phyloP scores from a whole-genome alignment of 2,888 invertebrate genomes.

The Tetragonisca angustula region DNA sequence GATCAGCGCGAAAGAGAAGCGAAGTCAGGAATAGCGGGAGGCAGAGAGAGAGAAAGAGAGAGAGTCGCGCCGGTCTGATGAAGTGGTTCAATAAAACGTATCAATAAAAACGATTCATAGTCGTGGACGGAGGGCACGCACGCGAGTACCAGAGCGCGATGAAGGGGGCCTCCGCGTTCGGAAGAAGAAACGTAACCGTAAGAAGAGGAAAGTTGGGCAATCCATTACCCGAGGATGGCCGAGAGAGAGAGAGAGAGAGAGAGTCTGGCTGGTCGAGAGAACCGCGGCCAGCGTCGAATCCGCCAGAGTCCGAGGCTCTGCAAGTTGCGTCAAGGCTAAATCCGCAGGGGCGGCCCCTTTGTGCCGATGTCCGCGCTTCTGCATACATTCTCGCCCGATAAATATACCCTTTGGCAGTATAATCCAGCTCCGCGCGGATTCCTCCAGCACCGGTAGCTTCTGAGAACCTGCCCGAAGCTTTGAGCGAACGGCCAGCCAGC shows the following conservation, averaged over 20 bases:
- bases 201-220: slow-evolving; percentile 71
- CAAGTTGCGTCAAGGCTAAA: slow-evolving; percentile 81
- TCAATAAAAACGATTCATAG: slow-evolving; percentile 71
- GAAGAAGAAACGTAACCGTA: slow-evolving; percentile 60
- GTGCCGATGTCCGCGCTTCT: slow-evolving; percentile 83
- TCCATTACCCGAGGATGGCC: slow-evolving; percentile 65
- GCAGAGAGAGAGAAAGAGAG: background rate
- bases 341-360: slow-evolving; percentile 82
- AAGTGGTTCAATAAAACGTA: slow-evolving; percentile 69
- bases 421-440: slow-evolving; percentile 82
- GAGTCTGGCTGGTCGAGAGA: slow-evolving; percentile 18
- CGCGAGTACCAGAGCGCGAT: slow-evolving; percentile 31
- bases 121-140: slow-evolving; percentile 53
- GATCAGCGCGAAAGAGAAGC: slow-evolving; percentile 21
- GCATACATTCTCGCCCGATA: slow-evolving; percentile 84
- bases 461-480: slow-evolving; percentile 83
- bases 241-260: background rate
- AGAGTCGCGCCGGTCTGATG: slow-evolving; percentile 49
- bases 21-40: background rate
- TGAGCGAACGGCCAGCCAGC: slow-evolving; percentile 57
- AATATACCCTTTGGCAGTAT: slow-evolving; percentile 84
- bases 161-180: slow-evolving; percentile 21
- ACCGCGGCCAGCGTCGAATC: slow-evolving; percentile 63
- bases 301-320: slow-evolving; percentile 66
- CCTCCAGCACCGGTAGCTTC: slow-evolving; percentile 83